Evolutionary conservation across 2,797 vertebrate species (phyloP), one percentile per base, ranked within the genome.

Genomic region (Acrossocheilus fasciatus): DNA sequence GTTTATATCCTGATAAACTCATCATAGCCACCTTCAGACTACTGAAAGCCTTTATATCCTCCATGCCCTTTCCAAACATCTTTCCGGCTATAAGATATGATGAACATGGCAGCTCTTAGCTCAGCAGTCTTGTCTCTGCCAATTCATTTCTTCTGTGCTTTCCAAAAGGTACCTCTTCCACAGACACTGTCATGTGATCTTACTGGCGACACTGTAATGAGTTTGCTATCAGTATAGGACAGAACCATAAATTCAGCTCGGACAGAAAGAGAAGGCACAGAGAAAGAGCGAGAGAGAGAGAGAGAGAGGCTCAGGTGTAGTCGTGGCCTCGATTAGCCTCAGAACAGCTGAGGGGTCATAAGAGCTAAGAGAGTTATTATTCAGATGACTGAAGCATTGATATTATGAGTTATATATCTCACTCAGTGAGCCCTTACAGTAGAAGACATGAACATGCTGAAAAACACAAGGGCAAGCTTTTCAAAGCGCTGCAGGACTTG

Each of bases 61-160:
- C 36, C 74, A 52, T 57, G 36, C 34, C 36, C 72, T 88, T 47
- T 90, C 81, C 41, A 74, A 78, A 57, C 87, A 86, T 91, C 88
- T 69, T 81, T 88, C 79, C 62, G 76, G 59, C 88, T 73, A 76
- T 89, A 91, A 85, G 90, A 76, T 90, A 78, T 41, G 50, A 91
- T 87, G 84, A 90, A 89, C 89, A 90, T 88, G 86, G 82, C 68
- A 36, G 90, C 88, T 89, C 91, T 84, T 81, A 86, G 91, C 89
- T 82, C 80, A 91, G 94, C 92, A 93, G 89, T 91, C 88, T 81
- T 87, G 87, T 90, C 91, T 85, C 89, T 88, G 81, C 89, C 90
- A 91, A 92, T 92, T 93, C 92, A 90, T 92, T 88, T 93, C 90
- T 88, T 79, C 77, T 5, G 45, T 76, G 92, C 93, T 88, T 90